Evolutionary conservation across 2,888 invertebrate species (phyloP), one percentile per base, ranked within the genome.

Genomic region (Ypsolopha sequella): DNA sequence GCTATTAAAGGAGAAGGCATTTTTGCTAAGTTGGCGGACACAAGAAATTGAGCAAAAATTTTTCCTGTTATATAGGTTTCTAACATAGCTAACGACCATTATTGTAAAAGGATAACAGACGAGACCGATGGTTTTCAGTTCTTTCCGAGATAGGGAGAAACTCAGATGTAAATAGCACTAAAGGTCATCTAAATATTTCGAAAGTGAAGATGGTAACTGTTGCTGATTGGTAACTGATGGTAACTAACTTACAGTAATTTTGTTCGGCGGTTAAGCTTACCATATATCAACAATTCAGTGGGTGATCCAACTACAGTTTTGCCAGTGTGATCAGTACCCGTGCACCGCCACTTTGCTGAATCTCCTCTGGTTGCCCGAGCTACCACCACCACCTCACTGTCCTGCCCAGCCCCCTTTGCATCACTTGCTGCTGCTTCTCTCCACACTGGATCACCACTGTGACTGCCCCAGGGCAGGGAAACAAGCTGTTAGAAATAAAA

Each of bases 311-410:
- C 45, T 8, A 38, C 41, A 3, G 36, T 7, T 52, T 89, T 89
- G 0, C 91, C 91, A 38, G 89, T 88, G 1, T 85, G 82, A 62
- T 91, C 91, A 41, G 88, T 87, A 0, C 91, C 89, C 34, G 90
- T 89, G 65, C 94, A 94, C 53, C 89, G 88, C 91, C 94, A 94
- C 49, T 88, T 76, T 0, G 93, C 94, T 41, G 92, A 91, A 65
- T 93, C 92, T 33, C 91, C 90, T 0, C 85, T 62, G 0, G 79
- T 74, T 4, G 82, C 84, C 3, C 84, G 70, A 1, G 73, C 76
- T n/a, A 86, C 73, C 55, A 78, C 73, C 35, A 76, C 62, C 7
- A 67, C 67, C 6, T 60, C 61, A 0, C 63, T 63, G 9, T 73
- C 76, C 2, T 64, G 65, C 75, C 77, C 78, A 50, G 71, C 62